Conservation (phyloP, 2,797 vertebrate species). For the Pogoniulus pusillus region DNA sequence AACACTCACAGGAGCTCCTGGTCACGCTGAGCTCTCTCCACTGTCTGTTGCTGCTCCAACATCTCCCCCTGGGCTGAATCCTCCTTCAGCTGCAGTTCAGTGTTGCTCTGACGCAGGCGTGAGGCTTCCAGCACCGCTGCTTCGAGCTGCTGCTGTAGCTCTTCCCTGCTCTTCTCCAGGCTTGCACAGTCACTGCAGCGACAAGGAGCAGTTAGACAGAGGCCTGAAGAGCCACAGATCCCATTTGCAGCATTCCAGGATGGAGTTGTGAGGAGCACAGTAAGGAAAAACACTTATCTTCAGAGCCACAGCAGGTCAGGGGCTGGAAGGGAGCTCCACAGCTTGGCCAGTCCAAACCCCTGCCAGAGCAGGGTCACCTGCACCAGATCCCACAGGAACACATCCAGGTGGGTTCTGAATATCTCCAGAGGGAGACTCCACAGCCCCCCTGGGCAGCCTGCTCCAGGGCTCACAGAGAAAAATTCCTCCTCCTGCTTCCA, state of each 20-base stretch:
- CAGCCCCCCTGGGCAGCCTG: no score
- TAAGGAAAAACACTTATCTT: not conserved
- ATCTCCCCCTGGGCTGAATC: constrained; percentile 72
- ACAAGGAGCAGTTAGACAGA: not conserved
- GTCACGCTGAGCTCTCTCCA: constrained; percentile 72
- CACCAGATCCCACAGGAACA: no score
- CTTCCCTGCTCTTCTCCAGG: constrained; percentile 70
- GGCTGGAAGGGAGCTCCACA: no score
- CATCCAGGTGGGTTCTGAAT: no score
- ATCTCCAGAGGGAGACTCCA: no score
- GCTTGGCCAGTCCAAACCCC: no score
- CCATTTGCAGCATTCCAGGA: not conserved
- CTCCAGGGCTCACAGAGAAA: no score
- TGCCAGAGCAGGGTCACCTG: no score
- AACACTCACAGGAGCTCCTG: constrained; percentile 72
- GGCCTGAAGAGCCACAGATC: not conserved
- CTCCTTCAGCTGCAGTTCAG: constrained; percentile 72
- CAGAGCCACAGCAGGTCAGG: no score
- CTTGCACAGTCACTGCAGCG: constrained; percentile 73
- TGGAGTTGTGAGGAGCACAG: not conserved
- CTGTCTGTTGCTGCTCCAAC: constrained; percentile 72
- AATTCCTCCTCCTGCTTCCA: no score
- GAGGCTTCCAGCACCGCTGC: constrained; percentile 74
- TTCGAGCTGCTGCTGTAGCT: constrained; percentile 78
- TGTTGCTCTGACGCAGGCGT: constrained; percentile 64